Evolutionary conservation across 2,888 invertebrate species (phyloP), one percentile per base, ranked within the genome.

Genomic region (Kuschelorhynchus macadamiae): DNA sequence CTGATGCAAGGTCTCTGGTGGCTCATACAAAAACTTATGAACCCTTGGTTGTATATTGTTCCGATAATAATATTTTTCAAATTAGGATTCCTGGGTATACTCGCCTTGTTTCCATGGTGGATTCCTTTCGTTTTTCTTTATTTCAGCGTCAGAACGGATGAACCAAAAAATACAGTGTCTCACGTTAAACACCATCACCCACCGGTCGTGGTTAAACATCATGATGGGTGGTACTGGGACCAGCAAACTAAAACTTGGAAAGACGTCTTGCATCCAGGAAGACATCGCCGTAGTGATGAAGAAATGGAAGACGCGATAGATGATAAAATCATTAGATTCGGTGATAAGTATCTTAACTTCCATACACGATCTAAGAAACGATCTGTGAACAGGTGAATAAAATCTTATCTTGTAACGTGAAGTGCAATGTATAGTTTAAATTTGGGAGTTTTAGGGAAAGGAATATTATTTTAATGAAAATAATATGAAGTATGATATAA

Each of bases 41-140:
- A 81, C 69, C 90, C 57, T 74, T 91, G 75, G 80, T 88, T 53
- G 9, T 82, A 80, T 64, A 82, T 91, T 46, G 87, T 91, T 0
- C 92, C 92, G 0, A 80, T 91, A 47, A 87, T 87, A 0, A 83
- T 91, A 53, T 82, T 90, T 36, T 86, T 91, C 50, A 87, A 88
- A 0, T 87, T 90, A 0, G 85, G 88, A 0, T 87, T 91, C 11
- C 87, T 90, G 0, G 78, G 89, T 12, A 86, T 89, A 0, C 85
- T 90, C 0, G 85, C 90, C 44, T 81, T 91, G 70, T 87, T 90
- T 61, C 91, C 90, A 0, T 91, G 87, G 87, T 86, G 88, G 72
- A 83, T 90, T 67, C 88, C 90, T 0, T 85, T 83, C 1, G 76
- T 84, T 9, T 79, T 85, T 41, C 79, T 84, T 9, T 80, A 73